These are phyloP conservation scores for Atherix ibis DNA, from an alignment of 2,888 invertebrate species.

Conservation along the genomic window DNA sequence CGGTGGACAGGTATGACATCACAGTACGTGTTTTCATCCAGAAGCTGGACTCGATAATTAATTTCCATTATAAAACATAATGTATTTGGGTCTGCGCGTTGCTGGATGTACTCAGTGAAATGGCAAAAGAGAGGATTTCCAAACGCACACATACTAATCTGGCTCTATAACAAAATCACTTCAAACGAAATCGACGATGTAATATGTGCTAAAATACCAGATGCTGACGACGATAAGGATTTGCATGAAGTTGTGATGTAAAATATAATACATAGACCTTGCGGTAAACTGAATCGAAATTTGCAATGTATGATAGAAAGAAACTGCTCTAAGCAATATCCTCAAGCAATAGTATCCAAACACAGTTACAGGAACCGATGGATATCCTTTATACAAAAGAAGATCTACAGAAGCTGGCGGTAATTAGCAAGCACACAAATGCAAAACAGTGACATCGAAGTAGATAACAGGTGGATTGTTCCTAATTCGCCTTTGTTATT, in stretches of 20 bases:
- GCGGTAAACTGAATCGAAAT: conserved; percentile 18
- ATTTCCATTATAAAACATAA: conserved; percentile 12
- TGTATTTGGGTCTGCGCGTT: conserved; percentile 16
- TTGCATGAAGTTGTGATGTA: conserved; percentile 15
- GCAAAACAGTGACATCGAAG: conserved; percentile 6
- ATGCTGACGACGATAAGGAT: conserved; percentile 16
- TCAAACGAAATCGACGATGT: conserved; percentile 14
- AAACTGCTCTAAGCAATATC: conserved; percentile 19
- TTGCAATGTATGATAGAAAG: conserved; percentile 26
- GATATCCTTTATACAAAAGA: conserved; percentile 20
- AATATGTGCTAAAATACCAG: conserved; percentile 16
- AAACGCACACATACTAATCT: conserved; percentile 14
- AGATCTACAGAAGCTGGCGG: conserved; percentile 16
- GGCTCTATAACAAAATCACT: conserved; percentile 11
- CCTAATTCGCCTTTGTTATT: conserved; percentile 4
- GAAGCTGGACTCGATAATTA: conserved; percentile 9
- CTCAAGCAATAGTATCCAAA: too few relatives aligned
- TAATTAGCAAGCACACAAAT: conserved; percentile 13
- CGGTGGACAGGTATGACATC: conserved; percentile 7
- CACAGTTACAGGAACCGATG: conserved; percentile 18
- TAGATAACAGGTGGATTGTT: conserved; percentile 3
- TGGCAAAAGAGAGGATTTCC: conserved; percentile 14
- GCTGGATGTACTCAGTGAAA: conserved; percentile 18
- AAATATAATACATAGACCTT: conserved; percentile 24
- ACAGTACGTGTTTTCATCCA: conserved; percentile 2